phyloP scores from a whole-genome alignment of 2,113 vertebrate species.

The Ibidorhyncha struthersii region DNA sequence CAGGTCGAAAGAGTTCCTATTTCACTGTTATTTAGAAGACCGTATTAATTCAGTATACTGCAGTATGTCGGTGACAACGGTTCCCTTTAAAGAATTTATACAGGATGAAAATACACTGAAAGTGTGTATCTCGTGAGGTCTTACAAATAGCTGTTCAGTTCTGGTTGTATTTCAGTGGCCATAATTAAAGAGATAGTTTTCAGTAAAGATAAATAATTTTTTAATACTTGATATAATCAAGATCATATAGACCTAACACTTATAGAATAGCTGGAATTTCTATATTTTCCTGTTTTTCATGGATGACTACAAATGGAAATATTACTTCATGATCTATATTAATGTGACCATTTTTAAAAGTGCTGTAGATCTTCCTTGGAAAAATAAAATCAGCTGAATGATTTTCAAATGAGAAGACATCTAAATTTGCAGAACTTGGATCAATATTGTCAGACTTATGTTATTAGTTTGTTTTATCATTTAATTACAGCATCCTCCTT shows the following conservation, averaged over 20 bases:
- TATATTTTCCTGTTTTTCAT: background rate
- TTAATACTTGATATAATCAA: background rate
- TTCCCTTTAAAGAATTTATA: background rate
- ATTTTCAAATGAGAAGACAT: background rate
- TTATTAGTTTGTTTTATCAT: constrained; percentile 43
- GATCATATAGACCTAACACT: background rate
- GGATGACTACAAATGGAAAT: background rate
- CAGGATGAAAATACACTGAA: background rate
- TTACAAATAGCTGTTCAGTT: background rate
- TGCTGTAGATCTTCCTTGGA: background rate
- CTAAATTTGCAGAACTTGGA: background rate
- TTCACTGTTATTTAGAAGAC: background rate
- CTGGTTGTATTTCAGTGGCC: background rate
- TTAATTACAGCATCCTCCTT: constrained; percentile 30
- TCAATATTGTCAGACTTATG: background rate
- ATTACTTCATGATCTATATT: background rate
- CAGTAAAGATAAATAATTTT: background rate
- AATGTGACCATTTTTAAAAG: background rate
- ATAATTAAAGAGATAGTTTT: background rate
- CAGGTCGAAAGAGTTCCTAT: background rate
- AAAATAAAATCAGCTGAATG: background rate
- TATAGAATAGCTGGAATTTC: background rate
- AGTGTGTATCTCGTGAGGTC: background rate
- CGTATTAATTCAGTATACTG: background rate
- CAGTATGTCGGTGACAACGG: background rate